Evolutionary conservation across 2,113 vertebrate genomes (phyloP), one percentile per base, ranked within the genome.

Genomic region (Meriones unguiculatus): DNA sequence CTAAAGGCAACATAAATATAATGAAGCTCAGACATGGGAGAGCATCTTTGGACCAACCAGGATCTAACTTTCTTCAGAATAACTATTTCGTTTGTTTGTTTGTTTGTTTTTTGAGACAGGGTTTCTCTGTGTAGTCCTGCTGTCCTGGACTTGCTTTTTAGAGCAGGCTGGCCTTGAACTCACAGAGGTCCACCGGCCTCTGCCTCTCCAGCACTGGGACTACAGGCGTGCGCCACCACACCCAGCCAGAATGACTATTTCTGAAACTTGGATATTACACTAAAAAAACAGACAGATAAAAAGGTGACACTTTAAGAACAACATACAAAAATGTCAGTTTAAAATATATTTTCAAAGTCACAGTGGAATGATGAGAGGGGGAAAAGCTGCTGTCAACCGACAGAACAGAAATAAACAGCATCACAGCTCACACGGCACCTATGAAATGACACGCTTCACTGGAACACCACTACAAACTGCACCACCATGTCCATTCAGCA

Each of bases 371-470:
- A 8, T 50, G 30, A 86, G n/a, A 52, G 30, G 50, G 30, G 57
- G 57, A 5, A 94, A 93, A 94, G 70, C 12, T 65, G 28, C 64
- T 90, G 12, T 67, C 72, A 46, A 77, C 67, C 81, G 38, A 52
- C 46, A 90, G 92, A 93, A 82, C 50, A 46, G 50, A 93, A 94
- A 17, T 65, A 30, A 94, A 91, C 78, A 91, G 30, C 62, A 72
- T 28, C 32, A 52, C 5, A 72, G 72, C 30, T 89, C 64, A 76
- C 32, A 32, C 9, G 1, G 57, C 24, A 76, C 28, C 84, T 78
- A 28, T 85, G 82, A 57, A 90, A 69, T 87, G 18, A 87, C 18
- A 93, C 3, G 35, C 30, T 4, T 70, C 28, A 73, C 50, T 62
- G 35, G 64, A 69, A 5, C 41, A 41, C 87, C 46, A 54, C 32